Evolutionary conservation across 2,113 vertebrate species (phyloP).

Genomic region (Podilymbus podiceps): DNA sequence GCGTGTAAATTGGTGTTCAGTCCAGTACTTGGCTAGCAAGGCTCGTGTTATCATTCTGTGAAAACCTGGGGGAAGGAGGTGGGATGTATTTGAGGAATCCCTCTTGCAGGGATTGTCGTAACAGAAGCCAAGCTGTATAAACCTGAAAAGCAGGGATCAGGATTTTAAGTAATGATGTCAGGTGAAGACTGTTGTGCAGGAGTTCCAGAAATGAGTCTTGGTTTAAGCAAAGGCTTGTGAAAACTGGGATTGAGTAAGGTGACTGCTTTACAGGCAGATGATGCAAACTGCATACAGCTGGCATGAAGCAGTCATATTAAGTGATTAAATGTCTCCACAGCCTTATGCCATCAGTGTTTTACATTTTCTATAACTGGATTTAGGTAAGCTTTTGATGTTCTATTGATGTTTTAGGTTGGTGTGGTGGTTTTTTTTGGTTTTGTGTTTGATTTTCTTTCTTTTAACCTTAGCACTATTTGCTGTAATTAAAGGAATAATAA

Average conservation of each 20-base stretch:
- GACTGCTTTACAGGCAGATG: not conserved
- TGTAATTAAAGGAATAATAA: not conserved
- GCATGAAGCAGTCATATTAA: not conserved
- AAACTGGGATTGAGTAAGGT: not conserved
- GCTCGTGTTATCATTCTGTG: accelerated
- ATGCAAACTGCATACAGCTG: not conserved
- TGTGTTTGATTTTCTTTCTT: not conserved
- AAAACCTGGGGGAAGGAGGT: not conserved
- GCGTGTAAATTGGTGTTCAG: accelerated
- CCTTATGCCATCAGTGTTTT: not conserved
- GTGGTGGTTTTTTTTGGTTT: no score
- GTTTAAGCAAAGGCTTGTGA: not conserved
- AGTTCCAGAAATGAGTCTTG: not conserved
- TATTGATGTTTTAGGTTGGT: not conserved
- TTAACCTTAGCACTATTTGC: not conserved
- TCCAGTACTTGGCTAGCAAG: no score
- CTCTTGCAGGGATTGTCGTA: not conserved
- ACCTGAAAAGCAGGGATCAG: not conserved
- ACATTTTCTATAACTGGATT: not conserved
- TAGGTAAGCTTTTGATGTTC: not conserved
- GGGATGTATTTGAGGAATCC: not conserved
- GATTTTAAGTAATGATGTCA: not conserved
- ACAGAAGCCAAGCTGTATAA: not conserved
- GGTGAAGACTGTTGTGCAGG: not conserved
- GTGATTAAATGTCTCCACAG: not conserved